Evolutionary conservation across 2,113 vertebrate genomes (phyloP).

Genomic region (Lipophrys pholis): DNA sequence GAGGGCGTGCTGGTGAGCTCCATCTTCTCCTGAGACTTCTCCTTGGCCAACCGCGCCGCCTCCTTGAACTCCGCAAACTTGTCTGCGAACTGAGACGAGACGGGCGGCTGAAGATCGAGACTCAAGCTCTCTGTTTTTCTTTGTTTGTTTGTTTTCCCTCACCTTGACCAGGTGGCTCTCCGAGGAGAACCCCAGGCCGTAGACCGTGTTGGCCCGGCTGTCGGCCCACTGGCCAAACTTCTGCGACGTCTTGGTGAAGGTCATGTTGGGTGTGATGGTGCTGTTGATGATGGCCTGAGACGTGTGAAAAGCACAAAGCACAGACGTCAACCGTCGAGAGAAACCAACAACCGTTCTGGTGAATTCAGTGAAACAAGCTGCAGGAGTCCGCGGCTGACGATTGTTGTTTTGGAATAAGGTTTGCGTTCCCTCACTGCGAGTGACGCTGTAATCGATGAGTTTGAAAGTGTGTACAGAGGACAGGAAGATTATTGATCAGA

Average conservation of each 20-base stretch:
- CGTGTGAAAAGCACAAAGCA: constrained; percentile 29
- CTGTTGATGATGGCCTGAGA: constrained; percentile 98
- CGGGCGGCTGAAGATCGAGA: not conserved
- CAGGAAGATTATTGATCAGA: too few relatives aligned
- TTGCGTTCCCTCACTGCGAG: too few relatives aligned
- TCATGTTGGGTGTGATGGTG: constrained; percentile 99
- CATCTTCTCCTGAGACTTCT: constrained; percentile 98
- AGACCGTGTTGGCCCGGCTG: constrained; percentile 98
- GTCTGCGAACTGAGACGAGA: constrained; percentile 90
- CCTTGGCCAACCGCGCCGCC: constrained; percentile 94
- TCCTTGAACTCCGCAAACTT: constrained; percentile 99
- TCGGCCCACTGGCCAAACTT: constrained; percentile 99
- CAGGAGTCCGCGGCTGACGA: too few relatives aligned
- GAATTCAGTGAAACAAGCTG: too few relatives aligned
- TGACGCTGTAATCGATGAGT: too few relatives aligned
- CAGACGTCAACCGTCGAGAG: not conserved
- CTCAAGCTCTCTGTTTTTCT: not conserved
- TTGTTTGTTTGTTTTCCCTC: constrained; percentile 9
- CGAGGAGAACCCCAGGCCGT: constrained; percentile 98
- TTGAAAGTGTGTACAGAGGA: too few relatives aligned
- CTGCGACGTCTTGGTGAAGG: constrained; percentile 99
- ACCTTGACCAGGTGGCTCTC: constrained; percentile 96
- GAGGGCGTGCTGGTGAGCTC: constrained; percentile 96
- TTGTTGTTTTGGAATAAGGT: too few relatives aligned
- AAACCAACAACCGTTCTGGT: too few relatives aligned